phyloP scores from a whole-genome alignment of 2,797 vertebrate genomes.

The Spizella passerina region DNA sequence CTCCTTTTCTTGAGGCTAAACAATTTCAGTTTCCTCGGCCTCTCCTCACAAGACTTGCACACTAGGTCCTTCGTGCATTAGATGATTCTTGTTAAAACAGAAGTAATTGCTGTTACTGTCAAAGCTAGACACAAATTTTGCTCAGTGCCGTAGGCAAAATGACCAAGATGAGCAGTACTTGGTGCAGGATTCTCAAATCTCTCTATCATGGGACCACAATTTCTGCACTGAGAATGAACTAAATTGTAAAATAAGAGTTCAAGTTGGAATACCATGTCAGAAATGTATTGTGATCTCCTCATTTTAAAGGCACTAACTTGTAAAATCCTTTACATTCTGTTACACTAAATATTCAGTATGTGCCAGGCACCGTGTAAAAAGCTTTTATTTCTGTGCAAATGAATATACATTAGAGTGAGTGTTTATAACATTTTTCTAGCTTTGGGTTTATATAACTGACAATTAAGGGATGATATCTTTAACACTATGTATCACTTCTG shows the following conservation, averaged over 20 bases:
- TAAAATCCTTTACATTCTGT: neutral
- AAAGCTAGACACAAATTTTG: neutral
- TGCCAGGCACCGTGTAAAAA: neutral
- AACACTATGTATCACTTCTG: neutral
- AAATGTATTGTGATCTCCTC: neutral
- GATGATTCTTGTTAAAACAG: neutral
- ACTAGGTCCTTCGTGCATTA: neutral
- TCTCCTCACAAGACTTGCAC: neutral
- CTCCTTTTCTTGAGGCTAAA: neutral
- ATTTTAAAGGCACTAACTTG: neutral
- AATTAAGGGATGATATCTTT: neutral
- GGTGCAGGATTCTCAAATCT: neutral
- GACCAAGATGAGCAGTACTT: neutral
- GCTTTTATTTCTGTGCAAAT: neutral
- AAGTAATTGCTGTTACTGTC: conserved; percentile 4
- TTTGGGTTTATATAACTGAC: neutral
- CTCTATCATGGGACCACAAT: neutral
- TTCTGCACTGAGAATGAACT: neutral
- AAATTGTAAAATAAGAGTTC: neutral
- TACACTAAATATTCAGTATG: neutral
- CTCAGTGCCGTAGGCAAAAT: neutral
- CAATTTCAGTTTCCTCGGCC: neutral
- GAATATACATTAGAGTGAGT: neutral
- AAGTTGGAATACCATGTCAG: neutral
- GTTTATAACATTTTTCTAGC: neutral